Evolutionary conservation across 2,888 invertebrate genomes (phyloP), one percentile per base, ranked within the genome.

Genomic region (Epistrophe eligans): DNA sequence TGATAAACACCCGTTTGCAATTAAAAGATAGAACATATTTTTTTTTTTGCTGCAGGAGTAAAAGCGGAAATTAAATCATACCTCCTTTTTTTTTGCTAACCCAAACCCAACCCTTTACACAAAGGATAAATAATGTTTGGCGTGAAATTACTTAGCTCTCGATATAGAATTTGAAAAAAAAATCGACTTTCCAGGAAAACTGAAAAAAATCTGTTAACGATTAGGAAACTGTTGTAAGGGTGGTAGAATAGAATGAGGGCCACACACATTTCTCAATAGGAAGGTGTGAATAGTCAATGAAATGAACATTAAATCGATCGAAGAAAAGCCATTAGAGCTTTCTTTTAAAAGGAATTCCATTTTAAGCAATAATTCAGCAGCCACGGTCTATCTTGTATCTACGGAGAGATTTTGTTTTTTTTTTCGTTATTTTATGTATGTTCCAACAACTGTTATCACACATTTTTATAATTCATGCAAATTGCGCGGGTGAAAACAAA

Each of bases 61-160:
- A 60, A 71, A 40, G 0, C 71, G 83, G 79, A 83, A 72, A 73
- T 83, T 73, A 73, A 83, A 72, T 77, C 83, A 83, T 73, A 48
- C 57, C 40, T 19, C 57, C 43, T 43, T 19, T 24, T 11, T 15
- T 35, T 7, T 35, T 35, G 32, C 32, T 32, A 8, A 2, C 28
- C n/a, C n/a, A n/a, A n/a, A n/a, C n/a, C n/a, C 24, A 55, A 55
- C 28, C 55, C 55, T 28, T 28, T 2, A 4, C 8, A 38, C 17
- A 1, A 17, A 15, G 35, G 9, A 24, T 3, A 15, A 15, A 24
- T 11, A 40, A 70, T n/a, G n/a, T 11, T 40, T 15, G 40, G 38
- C 55, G 70, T 40, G 70, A 55, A 50, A 38, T 35, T 19, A 55
- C 24, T 70, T 19, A 67, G 13, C 35, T n/a, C 9, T 19, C 32